These are phyloP conservation scores for Cataglyphis rosenhaueri DNA, from an alignment of 2,888 invertebrate genomes.

Conservation along the genomic window DNA sequence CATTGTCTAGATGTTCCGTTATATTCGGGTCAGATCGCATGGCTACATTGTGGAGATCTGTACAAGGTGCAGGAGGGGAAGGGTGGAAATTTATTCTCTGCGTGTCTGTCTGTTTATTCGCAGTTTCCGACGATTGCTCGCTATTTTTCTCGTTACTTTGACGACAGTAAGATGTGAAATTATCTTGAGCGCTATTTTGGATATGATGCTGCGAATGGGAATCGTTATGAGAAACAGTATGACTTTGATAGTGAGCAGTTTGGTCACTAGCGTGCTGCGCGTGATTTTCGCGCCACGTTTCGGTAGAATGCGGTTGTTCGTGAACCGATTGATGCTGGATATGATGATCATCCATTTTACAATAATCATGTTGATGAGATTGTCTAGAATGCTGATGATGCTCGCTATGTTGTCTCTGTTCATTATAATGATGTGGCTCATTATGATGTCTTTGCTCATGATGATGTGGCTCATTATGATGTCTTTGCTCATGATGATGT, in stretches of 20 bases:
- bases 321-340: constrained; percentile 5
- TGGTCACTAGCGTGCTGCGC: constrained; percentile 19
- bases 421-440: constrained; percentile 50
- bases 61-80: constrained; percentile 72
- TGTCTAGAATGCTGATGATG: constrained; percentile 48
- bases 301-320: not conserved
- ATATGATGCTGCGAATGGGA: not conserved
- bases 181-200: not conserved
- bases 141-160: constrained; percentile 6
- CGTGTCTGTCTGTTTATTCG: constrained; percentile 61
- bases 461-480: not conserved
- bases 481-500: constrained; percentile 22
- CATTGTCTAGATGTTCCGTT: constrained; percentile 75
- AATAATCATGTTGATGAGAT: constrained; percentile 42
- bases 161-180: not conserved
- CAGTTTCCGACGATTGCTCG: constrained; percentile 28
- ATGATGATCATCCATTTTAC: constrained; percentile 7
- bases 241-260: not conserved
- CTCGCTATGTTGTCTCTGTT: constrained; percentile 19
- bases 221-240: constrained; percentile 21
- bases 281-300: constrained; percentile 12
- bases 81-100: constrained; percentile 58
- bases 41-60: constrained; percentile 79
- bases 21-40: constrained; percentile 77
- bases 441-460: constrained; percentile 26